phyloP scores from a whole-genome alignment of 2,888 invertebrate genomes.

The Augochlorella aurata region DNA sequence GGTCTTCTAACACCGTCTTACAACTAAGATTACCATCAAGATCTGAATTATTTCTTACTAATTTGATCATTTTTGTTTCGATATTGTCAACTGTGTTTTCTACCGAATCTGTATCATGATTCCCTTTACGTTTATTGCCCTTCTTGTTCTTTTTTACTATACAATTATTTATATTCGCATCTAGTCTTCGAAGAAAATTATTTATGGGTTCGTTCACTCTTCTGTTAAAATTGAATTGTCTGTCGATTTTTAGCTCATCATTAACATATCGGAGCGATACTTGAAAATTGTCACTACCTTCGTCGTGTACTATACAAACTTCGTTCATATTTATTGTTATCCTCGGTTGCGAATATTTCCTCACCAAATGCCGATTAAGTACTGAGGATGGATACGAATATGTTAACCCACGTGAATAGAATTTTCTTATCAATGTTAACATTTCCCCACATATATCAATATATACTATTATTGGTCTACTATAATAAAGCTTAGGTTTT shows the following conservation, averaged over 20 bases:
- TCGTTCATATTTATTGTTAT: slow-evolving; percentile 83
- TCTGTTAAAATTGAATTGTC: slow-evolving; percentile 89
- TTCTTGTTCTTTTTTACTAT: slow-evolving; percentile 80
- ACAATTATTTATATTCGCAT: slow-evolving; percentile 86
- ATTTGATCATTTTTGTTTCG: slow-evolving; percentile 61
- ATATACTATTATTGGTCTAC: neutral
- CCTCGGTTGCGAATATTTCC: slow-evolving; percentile 5
- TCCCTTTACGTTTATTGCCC: slow-evolving; percentile 36
- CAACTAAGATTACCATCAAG: slow-evolving; percentile 76
- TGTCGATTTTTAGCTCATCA: slow-evolving; percentile 82
- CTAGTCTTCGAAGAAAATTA: slow-evolving; percentile 85
- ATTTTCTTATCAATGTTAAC: slow-evolving; percentile 7
- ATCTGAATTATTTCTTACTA: slow-evolving; percentile 72
- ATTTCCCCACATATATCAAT: slow-evolving; percentile 15
- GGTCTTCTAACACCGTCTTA: slow-evolving; percentile 74
- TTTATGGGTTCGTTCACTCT: slow-evolving; percentile 85
- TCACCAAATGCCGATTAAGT: neutral
- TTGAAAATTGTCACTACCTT: slow-evolving; percentile 83
- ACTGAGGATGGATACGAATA: neutral
- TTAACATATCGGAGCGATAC: slow-evolving; percentile 84
- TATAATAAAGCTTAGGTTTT: neutral
- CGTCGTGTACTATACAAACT: slow-evolving; percentile 84
- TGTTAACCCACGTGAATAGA: slow-evolving; percentile 6
- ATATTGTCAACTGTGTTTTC: slow-evolving; percentile 66
- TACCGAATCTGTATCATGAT: slow-evolving; percentile 54